phyloP scores from a whole-genome alignment of 2,797 vertebrate genomes.

The Hybognathus amarus region DNA sequence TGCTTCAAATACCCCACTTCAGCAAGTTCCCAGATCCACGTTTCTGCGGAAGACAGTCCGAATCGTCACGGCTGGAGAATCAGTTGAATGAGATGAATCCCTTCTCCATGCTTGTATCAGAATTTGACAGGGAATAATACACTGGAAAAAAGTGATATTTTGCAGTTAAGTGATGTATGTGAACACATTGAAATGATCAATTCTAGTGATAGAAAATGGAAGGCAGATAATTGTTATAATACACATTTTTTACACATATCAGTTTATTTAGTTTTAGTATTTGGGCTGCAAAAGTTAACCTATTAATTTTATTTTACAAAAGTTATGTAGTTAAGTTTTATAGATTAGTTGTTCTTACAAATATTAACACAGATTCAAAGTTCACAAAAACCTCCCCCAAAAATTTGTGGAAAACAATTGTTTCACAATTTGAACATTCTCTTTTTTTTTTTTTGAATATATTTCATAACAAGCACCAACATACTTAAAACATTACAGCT shows the following conservation, averaged over 20 bases:
- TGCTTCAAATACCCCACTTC: constrained; percentile 71
- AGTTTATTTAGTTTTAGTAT: not conserved
- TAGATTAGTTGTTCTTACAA: not conserved
- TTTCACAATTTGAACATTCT: not conserved
- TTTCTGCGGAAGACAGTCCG: constrained; percentile 74
- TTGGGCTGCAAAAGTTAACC: not conserved
- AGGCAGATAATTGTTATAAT: not conserved
- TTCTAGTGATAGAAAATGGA: not conserved
- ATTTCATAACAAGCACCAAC: not conserved
- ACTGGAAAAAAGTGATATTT: constrained; percentile 1
- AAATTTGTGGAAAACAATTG: not conserved
- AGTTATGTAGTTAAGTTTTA: not conserved
- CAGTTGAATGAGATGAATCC: rapidly evolving
- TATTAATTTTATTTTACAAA: not conserved
- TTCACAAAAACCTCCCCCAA: not conserved
- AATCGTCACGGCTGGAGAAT: constrained; percentile 39
- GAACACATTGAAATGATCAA: not conserved
- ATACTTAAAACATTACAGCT: not conserved
- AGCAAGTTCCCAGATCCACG: constrained; percentile 77
- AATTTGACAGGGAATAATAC: too few species aligned
- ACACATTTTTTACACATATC: not conserved
- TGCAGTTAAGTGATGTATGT: too few species aligned
- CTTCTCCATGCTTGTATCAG: rapidly evolving
- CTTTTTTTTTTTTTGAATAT: not conserved
- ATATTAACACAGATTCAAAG: not conserved